Base-by-base conservation (phyloP, 2,797 vertebrate species). In the Apogon talboti region DNA sequence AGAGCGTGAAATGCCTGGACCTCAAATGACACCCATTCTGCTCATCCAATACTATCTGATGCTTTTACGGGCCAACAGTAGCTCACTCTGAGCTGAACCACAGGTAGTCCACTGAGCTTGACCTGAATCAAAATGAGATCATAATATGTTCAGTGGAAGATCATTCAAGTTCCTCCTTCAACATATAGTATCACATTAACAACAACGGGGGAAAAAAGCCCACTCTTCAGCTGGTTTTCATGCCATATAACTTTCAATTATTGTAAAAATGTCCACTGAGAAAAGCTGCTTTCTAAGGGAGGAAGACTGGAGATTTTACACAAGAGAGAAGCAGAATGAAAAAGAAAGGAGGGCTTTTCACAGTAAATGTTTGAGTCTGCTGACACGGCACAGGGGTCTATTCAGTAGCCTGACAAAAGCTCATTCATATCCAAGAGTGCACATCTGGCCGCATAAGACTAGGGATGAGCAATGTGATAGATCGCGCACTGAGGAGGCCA, bases 401-500 rank as follows among this genome's bases (percentile, higher is more conserved):
- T 92, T 92, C 83, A 92, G 70, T 10, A 38, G 33, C 9, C 57
- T 55, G 35, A 92, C 89, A 92, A 90, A 88, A 87, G 84, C 86
- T 68, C 82, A 86, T 92, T 91, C 77, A 91, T 83, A 59, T 76
- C 75, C 58, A 33, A 76, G 77, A 59, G 57, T 59, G 68, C 66
- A 74, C 73, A 84, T 88, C 73, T 84, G 83, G 65, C 65, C 64
- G 59, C 73, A 78, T 55, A 81, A 79, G 74, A 75, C 55, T 14
- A 33, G 50, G 47, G 73, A 82, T 67, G 82, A 87, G 86, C 79
- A 76, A 57, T 74, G 68, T 60, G 74, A 76, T 35, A 41, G n/a
- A 75, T 53, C 42, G 35, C 18, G 45, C 38, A 51, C 8, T 15
- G 33, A 74, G 16, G 56, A 4, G 1, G 47, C 68, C 51, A 33